These are phyloP conservation scores for Epirrita christyi DNA, from an alignment of 2,888 invertebrate genomes.

Conservation along the genomic window DNA sequence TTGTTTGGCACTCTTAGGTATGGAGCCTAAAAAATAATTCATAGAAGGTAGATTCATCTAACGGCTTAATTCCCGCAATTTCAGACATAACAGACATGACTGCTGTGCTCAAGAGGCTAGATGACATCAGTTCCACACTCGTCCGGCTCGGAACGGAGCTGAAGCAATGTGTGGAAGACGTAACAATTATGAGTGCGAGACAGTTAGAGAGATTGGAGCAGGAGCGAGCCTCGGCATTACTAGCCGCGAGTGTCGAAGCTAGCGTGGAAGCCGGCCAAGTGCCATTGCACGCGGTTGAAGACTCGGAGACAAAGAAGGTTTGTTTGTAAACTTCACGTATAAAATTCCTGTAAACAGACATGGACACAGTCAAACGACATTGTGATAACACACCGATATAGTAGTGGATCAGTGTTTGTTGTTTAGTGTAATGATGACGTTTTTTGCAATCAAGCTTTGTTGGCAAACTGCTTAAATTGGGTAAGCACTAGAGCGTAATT, in stretches of 20 bases:
- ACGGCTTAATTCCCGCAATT: not conserved
- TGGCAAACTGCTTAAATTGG: too few species aligned
- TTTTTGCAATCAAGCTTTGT: too few species aligned
- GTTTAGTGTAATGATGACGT: too few species aligned
- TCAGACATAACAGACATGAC: conserved; percentile 60
- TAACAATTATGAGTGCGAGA: conserved; percentile 87
- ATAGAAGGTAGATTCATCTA: too few species aligned
- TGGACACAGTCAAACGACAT: too few species aligned
- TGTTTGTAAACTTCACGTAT: not conserved
- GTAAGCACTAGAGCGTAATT: too few species aligned
- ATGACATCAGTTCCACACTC: conserved; percentile 88
- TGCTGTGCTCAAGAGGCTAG: conserved; percentile 86
- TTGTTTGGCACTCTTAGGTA: too few species aligned
- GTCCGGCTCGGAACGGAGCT: conserved; percentile 88
- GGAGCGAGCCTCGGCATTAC: conserved; percentile 87
- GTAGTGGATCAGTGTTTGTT: too few species aligned
- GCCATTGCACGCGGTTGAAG: conserved; percentile 76
- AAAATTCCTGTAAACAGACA: too few species aligned
- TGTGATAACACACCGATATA: too few species aligned
- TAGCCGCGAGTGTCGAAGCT: conserved; percentile 88
- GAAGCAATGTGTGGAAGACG: conserved; percentile 89
- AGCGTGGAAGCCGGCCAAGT: conserved; percentile 85
- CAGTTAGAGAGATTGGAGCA: conserved; percentile 86
- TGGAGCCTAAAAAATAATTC: too few species aligned
- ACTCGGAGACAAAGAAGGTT: conserved; percentile 91